Base-by-base conservation (phyloP, 2,888 invertebrate species). In the Watsonalla cultraria region DNA sequence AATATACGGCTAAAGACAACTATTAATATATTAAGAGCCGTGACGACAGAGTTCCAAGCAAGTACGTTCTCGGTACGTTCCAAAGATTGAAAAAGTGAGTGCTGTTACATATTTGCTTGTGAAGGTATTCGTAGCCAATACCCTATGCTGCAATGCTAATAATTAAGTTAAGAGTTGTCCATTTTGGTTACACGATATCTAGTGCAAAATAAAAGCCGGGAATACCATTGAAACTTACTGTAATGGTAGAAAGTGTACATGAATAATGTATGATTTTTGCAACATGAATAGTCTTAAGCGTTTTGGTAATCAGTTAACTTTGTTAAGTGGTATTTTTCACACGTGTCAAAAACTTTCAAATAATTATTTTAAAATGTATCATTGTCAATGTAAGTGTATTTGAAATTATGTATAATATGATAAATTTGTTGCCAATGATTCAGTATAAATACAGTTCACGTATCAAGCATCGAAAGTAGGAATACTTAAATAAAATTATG, bases 391-490 rank as follows among this genome's bases (percentile, higher is more conserved):
- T 42, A 42, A 42, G 42, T 42, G 11, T 11, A 2, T 42, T 24
- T 24, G 1, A 24, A 24, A 24, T 24, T 24, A 24, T 24, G 24
- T 24, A 24, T 24, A 24, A 24, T 24, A 24, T 24, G 24, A 24
- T 24, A 24, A 24, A 24, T 24, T 24, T 24, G 24, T 24, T 24
- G 24, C 1, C 24, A 24, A 56, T 51, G 46, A 45, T 53, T 53
- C 50, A 54, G 61, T 58, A 56, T 52, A 64, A 62, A 80, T 75
- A 76, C 81, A 60, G 59, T 66, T 70, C 80, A 80, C 80, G 79
- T 75, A 69, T 65, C 65, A 64, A 64, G 64, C 68, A 71, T 72
- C 58, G 79, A 86, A 85, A 85, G 84, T 75, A 62, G 65, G 76
- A 73, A 76, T 74, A 24, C 24, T 24, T 24, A 75, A 62, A 74